Evolutionary conservation across 2,113 vertebrate species (phyloP).

Genomic region (Paratilapia polleni): DNA sequence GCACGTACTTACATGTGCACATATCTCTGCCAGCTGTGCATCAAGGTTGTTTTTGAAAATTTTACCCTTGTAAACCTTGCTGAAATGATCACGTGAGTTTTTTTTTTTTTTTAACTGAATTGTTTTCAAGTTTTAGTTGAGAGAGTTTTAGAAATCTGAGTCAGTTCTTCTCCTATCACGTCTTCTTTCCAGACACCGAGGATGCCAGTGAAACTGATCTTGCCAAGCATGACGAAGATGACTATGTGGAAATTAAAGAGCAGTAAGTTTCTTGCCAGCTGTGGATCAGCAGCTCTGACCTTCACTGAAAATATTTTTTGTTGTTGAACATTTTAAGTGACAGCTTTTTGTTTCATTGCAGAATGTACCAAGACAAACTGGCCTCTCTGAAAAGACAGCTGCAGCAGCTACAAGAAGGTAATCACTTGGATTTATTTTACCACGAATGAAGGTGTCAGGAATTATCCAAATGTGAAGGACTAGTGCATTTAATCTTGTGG

Average conservation of each 20-base stretch:
- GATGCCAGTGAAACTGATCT: constrained; percentile 98
- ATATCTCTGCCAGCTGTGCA: neutral
- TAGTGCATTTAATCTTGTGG: neutral
- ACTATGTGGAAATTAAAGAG: constrained; percentile 98
- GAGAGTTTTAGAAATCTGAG: neutral
- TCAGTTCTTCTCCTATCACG: neutral
- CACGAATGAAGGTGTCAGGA: neutral
- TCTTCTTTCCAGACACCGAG: constrained; percentile 87
- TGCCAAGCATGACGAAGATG: constrained; percentile 95
- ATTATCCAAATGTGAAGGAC: neutral
- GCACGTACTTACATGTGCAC: constrained; percentile 46
- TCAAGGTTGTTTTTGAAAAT: neutral
- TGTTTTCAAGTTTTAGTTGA: neutral
- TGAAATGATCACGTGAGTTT: neutral
- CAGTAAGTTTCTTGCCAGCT: constrained; percentile 85
- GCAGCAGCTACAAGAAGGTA: constrained; percentile 96
- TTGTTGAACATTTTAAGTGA: neutral
- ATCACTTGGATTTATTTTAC: neutral
- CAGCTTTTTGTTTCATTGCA: constrained; percentile 60
- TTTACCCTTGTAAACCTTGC: neutral
- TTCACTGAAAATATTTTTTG: neutral
- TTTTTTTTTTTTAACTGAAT: neutral
- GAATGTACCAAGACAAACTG: constrained; percentile 99
- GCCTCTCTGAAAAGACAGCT: constrained; percentile 95
- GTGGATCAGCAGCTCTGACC: neutral